Percentiles rank a stretch among this genome's conserved stretches.
These are phyloP conservation scores for Artemia sp. DNA, from an alignment of 2,888 invertebrate genomes.

Conservation along the genomic window DNA sequence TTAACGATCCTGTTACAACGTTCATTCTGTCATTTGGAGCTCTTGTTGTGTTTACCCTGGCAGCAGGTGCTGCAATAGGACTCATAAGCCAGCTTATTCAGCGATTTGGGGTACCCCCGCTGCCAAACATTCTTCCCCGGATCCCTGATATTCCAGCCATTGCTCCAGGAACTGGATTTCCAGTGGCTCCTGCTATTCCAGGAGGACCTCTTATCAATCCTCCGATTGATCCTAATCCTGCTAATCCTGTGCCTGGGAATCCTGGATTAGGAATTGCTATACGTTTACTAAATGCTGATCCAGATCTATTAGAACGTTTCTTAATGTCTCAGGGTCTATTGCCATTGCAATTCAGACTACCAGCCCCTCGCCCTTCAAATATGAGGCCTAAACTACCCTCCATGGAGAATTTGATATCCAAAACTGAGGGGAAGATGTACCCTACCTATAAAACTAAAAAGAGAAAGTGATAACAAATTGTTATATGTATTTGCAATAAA, in stretches of 20 bases:
- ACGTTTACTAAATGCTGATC: not conserved
- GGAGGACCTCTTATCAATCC: constrained; percentile 1
- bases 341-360: too few relatives aligned
- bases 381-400: too few relatives aligned
- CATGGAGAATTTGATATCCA: too few relatives aligned
- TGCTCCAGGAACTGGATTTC: not conserved
- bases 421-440: too few relatives aligned
- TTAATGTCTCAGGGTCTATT: too few relatives aligned
- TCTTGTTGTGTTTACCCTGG: not conserved
- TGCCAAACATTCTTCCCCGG: not conserved
- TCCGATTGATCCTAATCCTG: not conserved
- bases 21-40: not conserved
- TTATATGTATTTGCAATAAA: too few relatives aligned
- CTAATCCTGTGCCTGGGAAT: not conserved
- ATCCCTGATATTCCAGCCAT: not conserved
- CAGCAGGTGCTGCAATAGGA: not conserved
- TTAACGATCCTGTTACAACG: not conserved
- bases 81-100: not conserved
- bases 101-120: not conserved
- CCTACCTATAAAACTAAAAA: too few relatives aligned
- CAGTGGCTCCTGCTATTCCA: not conserved
- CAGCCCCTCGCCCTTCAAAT: too few relatives aligned
- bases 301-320: not conserved
- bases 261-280: not conserved
- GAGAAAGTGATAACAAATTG: too few relatives aligned